phyloP scores from a whole-genome alignment of 2,888 invertebrate species.

The Amorpha juglandis region DNA sequence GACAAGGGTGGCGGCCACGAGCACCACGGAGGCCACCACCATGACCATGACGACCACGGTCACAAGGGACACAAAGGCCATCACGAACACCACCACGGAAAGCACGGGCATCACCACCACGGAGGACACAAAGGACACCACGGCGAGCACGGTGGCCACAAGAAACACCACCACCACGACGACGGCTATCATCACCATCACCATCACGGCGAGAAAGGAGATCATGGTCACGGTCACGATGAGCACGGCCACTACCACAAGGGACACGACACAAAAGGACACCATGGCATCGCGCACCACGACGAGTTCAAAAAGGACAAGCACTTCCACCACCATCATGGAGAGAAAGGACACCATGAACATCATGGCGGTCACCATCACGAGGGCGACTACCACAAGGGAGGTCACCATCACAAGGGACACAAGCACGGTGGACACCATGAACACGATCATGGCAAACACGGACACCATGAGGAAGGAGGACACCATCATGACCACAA shows the following conservation, averaged over 20 bases:
- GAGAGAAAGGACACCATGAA: conserved; percentile 90
- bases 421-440: conserved; percentile 91
- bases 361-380: conserved; percentile 91
- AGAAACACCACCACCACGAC: conserved; percentile 86
- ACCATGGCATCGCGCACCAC: conserved; percentile 91
- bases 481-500: conserved; percentile 90
- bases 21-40: conserved; percentile 86
- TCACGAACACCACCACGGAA: conserved; percentile 86
- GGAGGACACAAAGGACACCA: conserved; percentile 85
- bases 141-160: conserved; percentile 86
- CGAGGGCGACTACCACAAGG: conserved; percentile 90
- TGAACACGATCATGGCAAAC: conserved; percentile 90
- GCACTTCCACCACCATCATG: conserved; percentile 93
- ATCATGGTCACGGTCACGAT: conserved; percentile 82
- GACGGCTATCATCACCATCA: conserved; percentile 86
- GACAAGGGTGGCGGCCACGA: conserved; percentile 86
- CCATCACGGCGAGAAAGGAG: conserved; percentile 86
- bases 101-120: conserved; percentile 89
- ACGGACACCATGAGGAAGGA: conserved; percentile 90
- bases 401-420: conserved; percentile 91
- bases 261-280: conserved; percentile 93
- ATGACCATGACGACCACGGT: conserved; percentile 86
- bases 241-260: conserved; percentile 89
- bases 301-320: conserved; percentile 94
- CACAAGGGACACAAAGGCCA: conserved; percentile 88